These are phyloP conservation scores for Agapornis roseicollis DNA, from an alignment of 2,113 vertebrate genomes.

Conservation along the genomic window DNA sequence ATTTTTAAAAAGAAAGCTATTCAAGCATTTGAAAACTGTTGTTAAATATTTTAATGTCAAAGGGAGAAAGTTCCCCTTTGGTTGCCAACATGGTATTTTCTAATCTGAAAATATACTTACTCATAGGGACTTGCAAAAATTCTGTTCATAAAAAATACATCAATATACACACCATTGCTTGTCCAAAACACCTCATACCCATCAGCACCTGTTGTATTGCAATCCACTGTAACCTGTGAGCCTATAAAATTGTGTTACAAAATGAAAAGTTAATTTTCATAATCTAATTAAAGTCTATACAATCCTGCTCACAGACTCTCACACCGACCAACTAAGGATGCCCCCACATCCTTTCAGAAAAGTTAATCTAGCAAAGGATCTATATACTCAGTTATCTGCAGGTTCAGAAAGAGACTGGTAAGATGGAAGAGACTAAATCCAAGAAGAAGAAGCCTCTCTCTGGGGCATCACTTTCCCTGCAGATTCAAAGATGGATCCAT, in stretches of 20 bases:
- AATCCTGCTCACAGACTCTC: neutral
- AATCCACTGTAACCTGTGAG: slow-evolving; percentile 73
- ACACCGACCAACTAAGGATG: neutral
- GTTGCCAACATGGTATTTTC: neutral
- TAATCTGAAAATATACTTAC: slow-evolving; percentile 58
- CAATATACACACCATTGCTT: slow-evolving; percentile 2
- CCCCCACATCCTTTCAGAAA: neutral
- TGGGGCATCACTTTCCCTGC: neutral
- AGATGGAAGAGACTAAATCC: neutral
- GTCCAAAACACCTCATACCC: slow-evolving; percentile 55
- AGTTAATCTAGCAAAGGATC: neutral
- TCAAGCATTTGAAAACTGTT: neutral
- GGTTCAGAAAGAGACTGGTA: neutral
- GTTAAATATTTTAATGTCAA: neutral
- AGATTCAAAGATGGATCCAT: neutral
- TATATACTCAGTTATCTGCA: neutral
- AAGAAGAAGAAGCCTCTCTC: neutral
- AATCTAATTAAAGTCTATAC: neutral
- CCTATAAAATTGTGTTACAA: slow-evolving; percentile 72
- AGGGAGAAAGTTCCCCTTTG: neutral
- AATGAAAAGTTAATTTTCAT: neutral
- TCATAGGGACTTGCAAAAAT: slow-evolving; percentile 40
- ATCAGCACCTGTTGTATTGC: slow-evolving; percentile 72
- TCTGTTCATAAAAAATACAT: slow-evolving; percentile 17
- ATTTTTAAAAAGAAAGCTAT: neutral